Percentiles rank a stretch among this genome's conserved stretches.
phyloP scores from a whole-genome alignment of 2,797 vertebrate species.

The Otolemur crassicaudatus region DNA sequence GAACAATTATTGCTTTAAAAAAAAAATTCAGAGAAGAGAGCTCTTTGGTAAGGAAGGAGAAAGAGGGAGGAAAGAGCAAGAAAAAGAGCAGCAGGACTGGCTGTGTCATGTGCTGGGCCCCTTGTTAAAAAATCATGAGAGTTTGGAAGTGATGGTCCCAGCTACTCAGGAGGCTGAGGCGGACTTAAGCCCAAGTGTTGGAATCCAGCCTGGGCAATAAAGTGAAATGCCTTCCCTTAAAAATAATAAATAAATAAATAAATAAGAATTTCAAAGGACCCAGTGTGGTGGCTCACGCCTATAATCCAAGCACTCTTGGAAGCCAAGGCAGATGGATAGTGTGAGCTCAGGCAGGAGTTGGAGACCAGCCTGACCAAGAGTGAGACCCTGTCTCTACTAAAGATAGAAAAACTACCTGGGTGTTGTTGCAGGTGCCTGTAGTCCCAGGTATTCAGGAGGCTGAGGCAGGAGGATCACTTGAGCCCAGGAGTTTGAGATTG shows the following conservation, averaged over 20 bases:
- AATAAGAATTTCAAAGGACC: background rate
- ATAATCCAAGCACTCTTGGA: background rate
- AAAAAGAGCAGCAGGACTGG: background rate
- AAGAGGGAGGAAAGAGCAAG: background rate
- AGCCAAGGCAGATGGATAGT: background rate
- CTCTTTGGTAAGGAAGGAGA: background rate
- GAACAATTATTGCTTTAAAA: background rate
- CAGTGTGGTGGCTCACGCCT: background rate
- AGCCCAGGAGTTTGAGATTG: background rate
- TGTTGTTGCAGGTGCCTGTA: background rate
- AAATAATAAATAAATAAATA: background rate
- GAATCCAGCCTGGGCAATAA: background rate
- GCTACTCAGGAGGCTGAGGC: too few species aligned
- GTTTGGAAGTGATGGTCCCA: background rate
- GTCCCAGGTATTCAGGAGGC: background rate
- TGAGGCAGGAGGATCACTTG: background rate
- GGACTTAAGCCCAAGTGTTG: too few species aligned
- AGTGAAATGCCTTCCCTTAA: background rate
- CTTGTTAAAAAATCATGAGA: background rate
- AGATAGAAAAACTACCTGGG: background rate
- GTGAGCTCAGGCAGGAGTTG: background rate
- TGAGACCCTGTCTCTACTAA: background rate
- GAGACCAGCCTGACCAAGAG: background rate
- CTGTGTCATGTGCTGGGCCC: accelerated
- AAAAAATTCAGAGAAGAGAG: background rate